Percentiles rank a stretch among this genome's conserved stretches.
Conservation (phyloP, 2,113 vertebrate species). For the Dermatemys mawii region DNA sequence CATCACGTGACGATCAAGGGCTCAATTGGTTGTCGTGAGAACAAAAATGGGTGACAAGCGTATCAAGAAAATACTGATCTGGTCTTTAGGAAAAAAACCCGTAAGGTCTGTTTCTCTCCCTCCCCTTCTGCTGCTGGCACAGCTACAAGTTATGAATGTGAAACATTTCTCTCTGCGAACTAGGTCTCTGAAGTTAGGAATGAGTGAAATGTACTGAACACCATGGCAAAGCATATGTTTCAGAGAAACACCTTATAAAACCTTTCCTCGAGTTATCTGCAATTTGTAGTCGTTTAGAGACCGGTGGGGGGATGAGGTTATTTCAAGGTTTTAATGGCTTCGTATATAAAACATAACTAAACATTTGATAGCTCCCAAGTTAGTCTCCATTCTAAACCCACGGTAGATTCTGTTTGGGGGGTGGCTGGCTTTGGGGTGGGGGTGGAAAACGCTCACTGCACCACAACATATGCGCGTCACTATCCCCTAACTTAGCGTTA, state of each 20-base stretch:
- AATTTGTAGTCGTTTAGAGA: slow-evolving; percentile 45
- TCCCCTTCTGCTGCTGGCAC: slow-evolving; percentile 30
- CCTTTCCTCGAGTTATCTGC: slow-evolving; percentile 56
- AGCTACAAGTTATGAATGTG: slow-evolving; percentile 73
- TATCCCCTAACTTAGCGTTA: slow-evolving; percentile 26
- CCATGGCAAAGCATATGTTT: slow-evolving; percentile 57
- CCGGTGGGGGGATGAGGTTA: not conserved
- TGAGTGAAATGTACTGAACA: slow-evolving; percentile 56
- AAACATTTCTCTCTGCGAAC: slow-evolving; percentile 66
- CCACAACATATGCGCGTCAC: slow-evolving; percentile 20
- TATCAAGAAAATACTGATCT: slow-evolving; percentile 75
- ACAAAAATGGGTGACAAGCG: slow-evolving; percentile 81
- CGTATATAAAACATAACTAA: slow-evolving; percentile 18
- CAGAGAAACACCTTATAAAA: slow-evolving; percentile 58
- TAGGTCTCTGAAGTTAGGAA: slow-evolving; percentile 26
- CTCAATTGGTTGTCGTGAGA: slow-evolving; percentile 82
- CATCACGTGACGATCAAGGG: slow-evolving; percentile 82
- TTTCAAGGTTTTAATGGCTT: not conserved
- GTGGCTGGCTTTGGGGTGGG: not conserved
- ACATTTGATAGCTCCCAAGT: slow-evolving; percentile 33
- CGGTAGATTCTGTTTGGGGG: slow-evolving; percentile 48
- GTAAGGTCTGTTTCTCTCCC: slow-evolving; percentile 35
- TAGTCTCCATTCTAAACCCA: slow-evolving; percentile 41
- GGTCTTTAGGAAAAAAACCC: slow-evolving; percentile 66
- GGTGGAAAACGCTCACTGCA: slow-evolving; percentile 32